These are phyloP conservation scores for Climacteris rufus DNA, from an alignment of 2,113 vertebrate species.

Conservation along the genomic window DNA sequence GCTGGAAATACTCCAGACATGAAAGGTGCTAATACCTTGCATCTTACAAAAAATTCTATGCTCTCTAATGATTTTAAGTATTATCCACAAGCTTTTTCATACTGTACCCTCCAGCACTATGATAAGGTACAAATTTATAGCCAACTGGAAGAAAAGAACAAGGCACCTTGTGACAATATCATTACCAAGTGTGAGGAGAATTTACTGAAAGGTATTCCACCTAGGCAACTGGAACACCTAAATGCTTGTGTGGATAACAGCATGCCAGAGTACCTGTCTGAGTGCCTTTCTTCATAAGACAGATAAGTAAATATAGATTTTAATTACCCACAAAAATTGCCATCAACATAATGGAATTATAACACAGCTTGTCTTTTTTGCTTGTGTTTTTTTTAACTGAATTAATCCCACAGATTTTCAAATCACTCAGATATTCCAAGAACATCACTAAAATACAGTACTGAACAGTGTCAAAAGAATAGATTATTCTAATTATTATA, in stretches of 20 bases:
- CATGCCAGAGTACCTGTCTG: background rate
- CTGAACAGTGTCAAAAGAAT: background rate
- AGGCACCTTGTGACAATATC: background rate
- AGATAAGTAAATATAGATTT: background rate
- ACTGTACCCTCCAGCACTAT: background rate
- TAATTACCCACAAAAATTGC: background rate
- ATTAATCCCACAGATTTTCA: background rate
- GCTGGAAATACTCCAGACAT: constrained; percentile 38
- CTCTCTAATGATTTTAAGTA: background rate
- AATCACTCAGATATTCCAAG: background rate
- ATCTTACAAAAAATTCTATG: background rate
- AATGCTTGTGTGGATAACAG: background rate
- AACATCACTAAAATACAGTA: background rate
- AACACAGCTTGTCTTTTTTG: background rate
- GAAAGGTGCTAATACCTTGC: constrained; percentile 8
- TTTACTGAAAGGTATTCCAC: background rate
- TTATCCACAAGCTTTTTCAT: background rate
- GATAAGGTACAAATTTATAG: background rate
- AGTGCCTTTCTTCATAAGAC: background rate
- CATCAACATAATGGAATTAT: background rate
- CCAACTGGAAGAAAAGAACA: background rate
- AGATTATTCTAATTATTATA: background rate
- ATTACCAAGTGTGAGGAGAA: background rate
- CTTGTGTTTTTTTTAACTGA: background rate
- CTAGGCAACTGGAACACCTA: background rate